Percentiles rank a stretch among this genome's conserved stretches.
These are phyloP conservation scores for Lordiphosa fenestrarum DNA, from an alignment of 2,888 invertebrate species.

Conservation along the genomic window DNA sequence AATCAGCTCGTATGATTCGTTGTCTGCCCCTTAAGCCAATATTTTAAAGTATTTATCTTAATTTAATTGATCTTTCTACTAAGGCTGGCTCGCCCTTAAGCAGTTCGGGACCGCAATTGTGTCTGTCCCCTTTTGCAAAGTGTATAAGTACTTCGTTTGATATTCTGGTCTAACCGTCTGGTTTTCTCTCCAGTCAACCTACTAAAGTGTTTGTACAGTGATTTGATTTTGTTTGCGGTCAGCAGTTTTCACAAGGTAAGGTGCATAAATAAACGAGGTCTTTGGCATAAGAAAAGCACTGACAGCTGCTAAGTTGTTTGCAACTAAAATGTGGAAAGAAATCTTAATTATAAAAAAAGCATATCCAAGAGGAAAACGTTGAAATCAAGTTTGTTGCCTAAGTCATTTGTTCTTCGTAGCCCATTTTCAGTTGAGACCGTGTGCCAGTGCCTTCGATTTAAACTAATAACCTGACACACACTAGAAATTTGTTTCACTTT, in stretches of 20 bases:
- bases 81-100: no score
- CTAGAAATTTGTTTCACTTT: slow-evolving; percentile 72
- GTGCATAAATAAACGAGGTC: slow-evolving; percentile 51
- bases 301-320: not conserved
- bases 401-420: slow-evolving; percentile 24
- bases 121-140: no score
- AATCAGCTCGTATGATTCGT: no score
- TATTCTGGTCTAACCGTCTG: no score
- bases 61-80: no score
- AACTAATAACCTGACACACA: slow-evolving; percentile 66
- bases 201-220: slow-evolving; percentile 58
- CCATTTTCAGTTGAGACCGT: slow-evolving; percentile 18
- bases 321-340: not conserved
- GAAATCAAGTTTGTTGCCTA: slow-evolving; percentile 20
- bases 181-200: not conserved
- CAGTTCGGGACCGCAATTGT: no score
- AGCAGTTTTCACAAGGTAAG: slow-evolving; percentile 44
- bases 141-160: no score
- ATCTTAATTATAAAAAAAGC: no score
- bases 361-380: not conserved
- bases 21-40: no score
- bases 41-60: no score
- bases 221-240: slow-evolving; percentile 37
- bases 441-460: slow-evolving; percentile 50
- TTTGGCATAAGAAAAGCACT: not conserved